Conservation (phyloP, 2,113 vertebrate genomes). For the Triplophysa siluroides region DNA sequence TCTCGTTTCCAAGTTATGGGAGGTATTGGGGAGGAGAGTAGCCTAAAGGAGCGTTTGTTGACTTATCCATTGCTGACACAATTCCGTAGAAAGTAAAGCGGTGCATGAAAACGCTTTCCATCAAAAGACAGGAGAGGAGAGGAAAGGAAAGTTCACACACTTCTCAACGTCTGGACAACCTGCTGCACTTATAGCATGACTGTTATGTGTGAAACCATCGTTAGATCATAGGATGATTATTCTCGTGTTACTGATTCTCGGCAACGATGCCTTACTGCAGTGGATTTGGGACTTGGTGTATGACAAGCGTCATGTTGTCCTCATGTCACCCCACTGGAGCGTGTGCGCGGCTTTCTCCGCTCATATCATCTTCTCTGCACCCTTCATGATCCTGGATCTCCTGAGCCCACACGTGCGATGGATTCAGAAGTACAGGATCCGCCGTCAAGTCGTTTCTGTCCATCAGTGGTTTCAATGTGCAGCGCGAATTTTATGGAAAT, state of each 20-base stretch:
- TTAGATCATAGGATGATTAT: background rate
- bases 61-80: too few relatives aligned
- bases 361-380: conserved; percentile 67
- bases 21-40: too few relatives aligned
- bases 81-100: background rate
- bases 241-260: background rate
- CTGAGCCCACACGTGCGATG: conserved; percentile 50
- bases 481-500: conserved; percentile 57
- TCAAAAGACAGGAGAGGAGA: background rate
- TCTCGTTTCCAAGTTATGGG: too few relatives aligned
- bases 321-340: conserved; percentile 59
- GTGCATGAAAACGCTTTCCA: background rate
- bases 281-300: conserved; percentile 64
- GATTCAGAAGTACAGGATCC: conserved; percentile 63
- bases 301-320: conserved; percentile 28
- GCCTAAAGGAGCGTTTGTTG: too few relatives aligned
- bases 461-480: conserved; percentile 62
- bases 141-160: background rate
- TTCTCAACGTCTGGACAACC: background rate
- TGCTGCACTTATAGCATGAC: background rate
- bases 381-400: conserved; percentile 68
- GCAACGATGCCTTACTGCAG: conserved; percentile 59
- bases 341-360: conserved; percentile 60
- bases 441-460: conserved; percentile 22
- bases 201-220: background rate